Base-by-base conservation (phyloP, 2,797 vertebrate genomes). In the Sebastes itinus region DNA sequence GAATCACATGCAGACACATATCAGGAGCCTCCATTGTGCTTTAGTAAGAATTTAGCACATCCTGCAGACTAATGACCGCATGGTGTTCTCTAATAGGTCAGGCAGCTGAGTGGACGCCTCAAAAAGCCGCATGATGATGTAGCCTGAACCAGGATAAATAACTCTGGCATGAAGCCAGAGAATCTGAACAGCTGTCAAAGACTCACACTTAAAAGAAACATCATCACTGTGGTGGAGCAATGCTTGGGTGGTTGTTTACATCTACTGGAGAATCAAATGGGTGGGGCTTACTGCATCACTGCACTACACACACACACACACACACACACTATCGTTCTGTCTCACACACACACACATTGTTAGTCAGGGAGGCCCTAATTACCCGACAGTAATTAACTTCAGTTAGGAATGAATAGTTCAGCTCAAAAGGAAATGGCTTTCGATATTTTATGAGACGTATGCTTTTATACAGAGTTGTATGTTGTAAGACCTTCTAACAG, bases 41-140 rank as follows among this genome's bases (percentile, higher is more conserved):
- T 49, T 55, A 38, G n/a, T 46, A 77, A 86, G 42, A 83, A 73
- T 87, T 49, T 81, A 35, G 68, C 75, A 80, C 74, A 69, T 86
- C 46, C 75, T 55, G 55, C 52, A 60, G 63, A 59, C 59, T 77
- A 86, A 82, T 72, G 67, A 35, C 22, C 12, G 3, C 71, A 69
- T 30, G 12, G 52, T 58, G 75, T 70, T 72, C 33, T 75, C 52
- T 80, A 77, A 82, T 14, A 22, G 63, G 62, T 61, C 60, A n/a
- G 54, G 27, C 80, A 86, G 84, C 72, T 75, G 74, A 65, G 67
- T 3, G 9, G 70, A 80, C 9, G 7, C 61, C 30, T 77, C 23
- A 60, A 23, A 84, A 14, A 61, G 77, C n/a, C 66, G 20, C 68
- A 68, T 64, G 71, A 66, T 74, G 61, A 72, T 3, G 65, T 66